Percentiles rank a stretch among this genome's conserved stretches.
phyloP scores from a whole-genome alignment of 2,888 invertebrate species.

The Sturmia bella region DNA sequence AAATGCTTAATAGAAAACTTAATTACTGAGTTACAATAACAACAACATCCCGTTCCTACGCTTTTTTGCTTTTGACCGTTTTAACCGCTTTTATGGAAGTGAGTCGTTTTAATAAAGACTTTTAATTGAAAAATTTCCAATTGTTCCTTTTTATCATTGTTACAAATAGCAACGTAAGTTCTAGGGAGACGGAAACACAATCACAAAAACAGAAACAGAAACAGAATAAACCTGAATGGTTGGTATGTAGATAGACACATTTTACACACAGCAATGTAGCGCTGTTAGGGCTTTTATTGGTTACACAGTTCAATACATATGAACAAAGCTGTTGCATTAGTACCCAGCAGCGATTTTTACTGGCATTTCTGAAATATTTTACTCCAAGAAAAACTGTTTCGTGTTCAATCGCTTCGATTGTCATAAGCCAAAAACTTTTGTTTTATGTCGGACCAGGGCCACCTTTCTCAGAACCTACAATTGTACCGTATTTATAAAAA shows the following conservation, averaged over 20 bases:
- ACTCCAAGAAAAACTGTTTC: too few relatives aligned
- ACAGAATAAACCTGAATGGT: background rate
- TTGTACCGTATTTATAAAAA: too few relatives aligned
- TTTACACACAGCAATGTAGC: background rate
- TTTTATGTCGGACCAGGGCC: too few relatives aligned
- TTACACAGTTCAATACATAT: constrained; percentile 39
- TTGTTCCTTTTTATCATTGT: constrained; percentile 63
- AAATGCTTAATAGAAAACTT: constrained; percentile 27
- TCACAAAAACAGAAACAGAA: background rate
- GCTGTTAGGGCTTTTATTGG: constrained; percentile 28
- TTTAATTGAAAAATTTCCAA: constrained; percentile 74
- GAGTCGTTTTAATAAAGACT: constrained; percentile 74
- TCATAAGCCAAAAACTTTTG: too few relatives aligned
- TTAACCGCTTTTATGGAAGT: constrained; percentile 64
- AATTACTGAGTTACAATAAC: constrained; percentile 51
- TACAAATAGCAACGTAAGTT: constrained; percentile 40
- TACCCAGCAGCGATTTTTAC: too few relatives aligned
- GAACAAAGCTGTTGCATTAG: background rate
- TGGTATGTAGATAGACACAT: background rate
- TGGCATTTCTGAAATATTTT: too few relatives aligned
- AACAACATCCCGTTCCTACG: constrained; percentile 20
- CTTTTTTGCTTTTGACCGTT: constrained; percentile 53
- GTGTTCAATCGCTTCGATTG: too few relatives aligned
- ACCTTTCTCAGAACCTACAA: too few relatives aligned
- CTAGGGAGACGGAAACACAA: background rate